Conservation (phyloP, 1,140 invertebrate species). For the Tetraneura akinire region DNA sequence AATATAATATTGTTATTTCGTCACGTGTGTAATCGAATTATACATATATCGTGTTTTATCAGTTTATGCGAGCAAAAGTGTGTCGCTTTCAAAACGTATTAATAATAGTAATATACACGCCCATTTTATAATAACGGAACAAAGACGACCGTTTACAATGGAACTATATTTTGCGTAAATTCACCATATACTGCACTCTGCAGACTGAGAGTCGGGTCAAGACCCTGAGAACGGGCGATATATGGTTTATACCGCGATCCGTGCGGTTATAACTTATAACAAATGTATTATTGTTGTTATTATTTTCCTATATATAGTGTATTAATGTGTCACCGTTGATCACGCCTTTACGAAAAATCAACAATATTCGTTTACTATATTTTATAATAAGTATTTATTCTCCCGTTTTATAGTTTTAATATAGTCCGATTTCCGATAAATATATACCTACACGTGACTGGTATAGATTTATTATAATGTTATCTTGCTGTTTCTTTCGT, state of each 20-base stretch:
- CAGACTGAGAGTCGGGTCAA: neutral
- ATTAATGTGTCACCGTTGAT: neutral
- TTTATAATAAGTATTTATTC: no score
- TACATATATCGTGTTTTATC: neutral
- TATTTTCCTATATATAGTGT: neutral
- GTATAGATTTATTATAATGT: no score
- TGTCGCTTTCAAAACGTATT: slow-evolving; percentile 25
- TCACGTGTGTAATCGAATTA: slow-evolving; percentile 15
- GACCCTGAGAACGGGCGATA: neutral
- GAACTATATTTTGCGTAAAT: neutral
- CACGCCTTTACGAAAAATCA: neutral
- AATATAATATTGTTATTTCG: neutral
- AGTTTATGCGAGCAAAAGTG: neutral
- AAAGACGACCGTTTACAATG: slow-evolving; percentile 8
- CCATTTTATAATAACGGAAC: neutral
- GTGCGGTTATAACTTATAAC: neutral
- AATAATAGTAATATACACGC: neutral
- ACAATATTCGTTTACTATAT: no score
- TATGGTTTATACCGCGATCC: neutral
- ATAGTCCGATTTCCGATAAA: no score
- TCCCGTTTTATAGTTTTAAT: no score
- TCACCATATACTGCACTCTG: no score
- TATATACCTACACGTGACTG: no score
- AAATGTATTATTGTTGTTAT: neutral
- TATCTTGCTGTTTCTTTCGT: no score